Evolutionary conservation across 30 jellyfish, hydroid and myxozoan genomes (phyloP).

Genomic region (Rhopilema esculentum): DNA sequence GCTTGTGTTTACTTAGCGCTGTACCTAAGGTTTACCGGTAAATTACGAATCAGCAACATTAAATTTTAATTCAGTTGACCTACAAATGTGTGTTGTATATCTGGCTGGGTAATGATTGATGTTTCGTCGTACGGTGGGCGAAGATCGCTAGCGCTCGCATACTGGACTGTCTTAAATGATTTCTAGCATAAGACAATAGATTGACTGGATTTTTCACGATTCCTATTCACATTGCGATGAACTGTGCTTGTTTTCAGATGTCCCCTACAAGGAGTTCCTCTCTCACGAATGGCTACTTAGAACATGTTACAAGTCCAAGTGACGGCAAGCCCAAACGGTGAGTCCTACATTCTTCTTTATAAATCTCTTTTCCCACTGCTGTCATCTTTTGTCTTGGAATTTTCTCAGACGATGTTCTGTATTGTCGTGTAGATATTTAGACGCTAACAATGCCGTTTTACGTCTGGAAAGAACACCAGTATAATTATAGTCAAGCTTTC

Average conservation of each 20-base stretch:
- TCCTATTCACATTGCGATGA: constrained; percentile 30
- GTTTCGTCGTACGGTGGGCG: background rate
- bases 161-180: background rate
- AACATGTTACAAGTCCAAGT: constrained; percentile 53
- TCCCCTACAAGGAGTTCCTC: constrained; percentile 68
- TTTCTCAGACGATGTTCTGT: background rate
- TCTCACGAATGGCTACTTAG: constrained; percentile 63
- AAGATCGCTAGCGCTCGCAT: background rate
- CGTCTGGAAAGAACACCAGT: too few species aligned
- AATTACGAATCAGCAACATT: constrained; percentile 63
- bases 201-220: background rate
- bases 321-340: constrained; percentile 42
- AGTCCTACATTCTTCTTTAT: background rate
- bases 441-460: too few species aligned
- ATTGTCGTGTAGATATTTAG: background rate
- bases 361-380: background rate
- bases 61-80: constrained; percentile 69
- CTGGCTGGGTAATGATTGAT: background rate
- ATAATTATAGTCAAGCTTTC: too few species aligned
- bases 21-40: constrained; percentile 43
- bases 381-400: too few species aligned
- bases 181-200: background rate
- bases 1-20: background rate
- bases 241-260: constrained; percentile 76
- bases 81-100: constrained; percentile 39